These are phyloP conservation scores for Chelon auratus DNA, from an alignment of 2,797 vertebrate species.

Conservation along the genomic window DNA sequence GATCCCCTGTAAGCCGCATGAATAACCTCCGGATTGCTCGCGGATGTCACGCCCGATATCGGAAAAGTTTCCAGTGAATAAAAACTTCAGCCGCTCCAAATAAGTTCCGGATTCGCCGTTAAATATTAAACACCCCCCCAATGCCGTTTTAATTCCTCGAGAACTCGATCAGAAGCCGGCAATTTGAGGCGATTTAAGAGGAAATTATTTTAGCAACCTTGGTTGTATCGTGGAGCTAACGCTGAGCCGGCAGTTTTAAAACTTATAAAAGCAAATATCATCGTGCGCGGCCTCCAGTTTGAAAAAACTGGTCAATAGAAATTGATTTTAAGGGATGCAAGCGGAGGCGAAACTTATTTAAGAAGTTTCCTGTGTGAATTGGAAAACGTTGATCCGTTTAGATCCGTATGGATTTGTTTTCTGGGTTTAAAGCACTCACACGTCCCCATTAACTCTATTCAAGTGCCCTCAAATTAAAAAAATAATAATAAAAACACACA, in stretches of 20 bases:
- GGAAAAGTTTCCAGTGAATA: conserved; percentile 33
- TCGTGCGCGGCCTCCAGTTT: too few species aligned
- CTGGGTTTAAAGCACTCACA: conserved; percentile 21
- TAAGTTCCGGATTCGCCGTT: background rate
- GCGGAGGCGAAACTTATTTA: conserved; percentile 46
- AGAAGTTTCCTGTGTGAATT: conserved; percentile 48
- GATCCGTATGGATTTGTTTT: conserved; percentile 14
- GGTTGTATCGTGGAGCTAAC: conserved; percentile 1
- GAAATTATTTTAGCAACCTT: conserved; percentile 31
- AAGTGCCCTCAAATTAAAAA: conserved; percentile 1
- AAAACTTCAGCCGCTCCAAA: conserved; percentile 17
- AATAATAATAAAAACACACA: conserved; percentile 1
- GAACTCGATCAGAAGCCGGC: conserved; percentile 55
- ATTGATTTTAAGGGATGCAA: conserved; percentile 40
- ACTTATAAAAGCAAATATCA: conserved; percentile 31
- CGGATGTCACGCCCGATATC: background rate
- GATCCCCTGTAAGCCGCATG: conserved; percentile 82
- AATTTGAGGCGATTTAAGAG: conserved; percentile 35
- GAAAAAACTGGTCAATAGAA: conserved; percentile 54
- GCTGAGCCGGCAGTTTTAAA: conserved; percentile 63
- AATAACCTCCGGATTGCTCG: conserved; percentile 69
- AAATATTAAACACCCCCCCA: conserved; percentile 35
- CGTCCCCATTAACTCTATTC: conserved; percentile 25
- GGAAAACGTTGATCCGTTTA: conserved; percentile 47
- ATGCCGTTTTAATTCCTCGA: conserved; percentile 38